A percentile compares a stretch with the other conserved stretches of the same genome.
phyloP scores from a whole-genome alignment of 2,888 invertebrate genomes.

The Metallyticus violacea region DNA sequence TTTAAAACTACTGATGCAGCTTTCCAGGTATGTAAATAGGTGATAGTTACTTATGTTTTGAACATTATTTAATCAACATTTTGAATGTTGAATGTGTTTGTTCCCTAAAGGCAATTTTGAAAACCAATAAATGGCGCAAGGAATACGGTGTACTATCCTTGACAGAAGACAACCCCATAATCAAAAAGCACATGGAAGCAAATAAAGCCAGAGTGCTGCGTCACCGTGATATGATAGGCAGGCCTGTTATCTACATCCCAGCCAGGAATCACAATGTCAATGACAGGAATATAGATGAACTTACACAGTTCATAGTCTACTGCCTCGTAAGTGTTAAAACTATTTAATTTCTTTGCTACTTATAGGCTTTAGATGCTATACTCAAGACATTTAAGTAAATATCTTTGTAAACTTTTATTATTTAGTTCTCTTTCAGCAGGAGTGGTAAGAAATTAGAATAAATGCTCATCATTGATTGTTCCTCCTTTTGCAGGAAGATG shows the following conservation, averaged over 20 bases:
- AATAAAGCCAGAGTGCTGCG: slow-evolving; percentile 67
- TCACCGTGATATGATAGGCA: slow-evolving; percentile 68
- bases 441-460: too few relatives aligned
- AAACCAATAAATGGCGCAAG: slow-evolving; percentile 76
- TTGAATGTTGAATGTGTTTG: neutral
- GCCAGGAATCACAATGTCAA: slow-evolving; percentile 68
- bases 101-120: slow-evolving; percentile 62
- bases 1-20: slow-evolving; percentile 71
- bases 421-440: too few relatives aligned
- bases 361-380: too few relatives aligned
- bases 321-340: slow-evolving; percentile 43
- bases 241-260: slow-evolving; percentile 77
- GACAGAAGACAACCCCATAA: slow-evolving; percentile 51
- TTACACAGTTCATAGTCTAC: slow-evolving; percentile 75
- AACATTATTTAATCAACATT: neutral
- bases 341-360: neutral
- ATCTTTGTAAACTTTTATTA: too few relatives aligned
- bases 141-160: slow-evolving; percentile 67
- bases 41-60: neutral
- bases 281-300: slow-evolving; percentile 70
- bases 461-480: too few relatives aligned
- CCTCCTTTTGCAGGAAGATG: slow-evolving; percentile 60
- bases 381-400: too few relatives aligned
- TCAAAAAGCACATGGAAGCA: slow-evolving; percentile 56
- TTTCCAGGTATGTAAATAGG: slow-evolving; percentile 60